Conservation (phyloP, 1,140 invertebrate genomes). For the Drosophila oshimai region DNA sequence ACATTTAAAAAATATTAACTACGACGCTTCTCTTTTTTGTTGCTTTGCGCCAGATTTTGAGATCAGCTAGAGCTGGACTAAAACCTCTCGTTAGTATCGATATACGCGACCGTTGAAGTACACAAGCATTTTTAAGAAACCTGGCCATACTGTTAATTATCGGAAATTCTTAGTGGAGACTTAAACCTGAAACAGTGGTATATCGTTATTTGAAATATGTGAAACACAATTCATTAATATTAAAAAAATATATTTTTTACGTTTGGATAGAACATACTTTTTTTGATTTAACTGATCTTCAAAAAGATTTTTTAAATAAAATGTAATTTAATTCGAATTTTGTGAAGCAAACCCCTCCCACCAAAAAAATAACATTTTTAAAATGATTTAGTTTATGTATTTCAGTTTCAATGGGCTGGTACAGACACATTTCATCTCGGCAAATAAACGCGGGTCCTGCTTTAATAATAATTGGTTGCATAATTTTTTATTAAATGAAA, state of each 20-base stretch:
- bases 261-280: too few species aligned
- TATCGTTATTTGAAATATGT: too few species aligned
- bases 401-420: slow-evolving; percentile 31
- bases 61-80: not conserved
- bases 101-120: too few species aligned
- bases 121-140: too few species aligned
- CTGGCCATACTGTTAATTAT: too few species aligned
- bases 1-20: slow-evolving; percentile 16
- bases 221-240: too few species aligned
- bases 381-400: slow-evolving; percentile 40
- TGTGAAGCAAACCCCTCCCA: not conserved
- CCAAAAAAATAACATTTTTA: not conserved
- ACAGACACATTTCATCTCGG: slow-evolving; percentile 21
- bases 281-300: too few species aligned
- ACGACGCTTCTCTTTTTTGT: slow-evolving; percentile 26
- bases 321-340: not conserved
- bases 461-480: slow-evolving; percentile 33
- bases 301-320: too few species aligned
- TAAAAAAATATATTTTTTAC: too few species aligned
- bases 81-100: not conserved
- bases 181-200: too few species aligned
- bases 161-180: too few species aligned
- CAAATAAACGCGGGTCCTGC: slow-evolving; percentile 5
- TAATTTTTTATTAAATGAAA: slow-evolving; percentile 47
- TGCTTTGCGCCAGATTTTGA: slow-evolving; percentile 31